phyloP scores from a whole-genome alignment of 2,888 invertebrate genomes.

The Chrysolina americana region DNA sequence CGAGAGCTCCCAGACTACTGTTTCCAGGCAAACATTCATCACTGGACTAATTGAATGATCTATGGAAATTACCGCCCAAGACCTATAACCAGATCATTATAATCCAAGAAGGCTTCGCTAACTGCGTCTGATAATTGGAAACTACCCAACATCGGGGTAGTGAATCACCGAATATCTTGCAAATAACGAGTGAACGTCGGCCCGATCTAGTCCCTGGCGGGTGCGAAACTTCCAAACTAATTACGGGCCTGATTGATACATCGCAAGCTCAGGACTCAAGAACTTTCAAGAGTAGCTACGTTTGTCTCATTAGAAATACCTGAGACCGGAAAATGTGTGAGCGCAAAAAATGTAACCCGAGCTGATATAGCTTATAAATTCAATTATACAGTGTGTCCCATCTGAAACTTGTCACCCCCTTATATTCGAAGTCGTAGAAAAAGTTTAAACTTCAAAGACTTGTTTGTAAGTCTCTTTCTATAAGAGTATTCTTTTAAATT shows the following conservation, averaged over 20 bases:
- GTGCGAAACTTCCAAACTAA: slow-evolving; percentile 58
- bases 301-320: neutral
- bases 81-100: slow-evolving; percentile 39
- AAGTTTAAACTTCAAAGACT: too few species aligned
- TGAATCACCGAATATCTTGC: slow-evolving; percentile 45
- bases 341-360: too few species aligned
- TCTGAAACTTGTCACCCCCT: too few species aligned
- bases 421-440: too few species aligned
- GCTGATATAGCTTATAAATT: too few species aligned
- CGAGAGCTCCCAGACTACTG: neutral
- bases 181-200: slow-evolving; percentile 51
- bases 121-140: slow-evolving; percentile 48
- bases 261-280: slow-evolving; percentile 28
- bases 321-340: too few species aligned
- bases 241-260: slow-evolving; percentile 60
- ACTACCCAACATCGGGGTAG: slow-evolving; percentile 38
- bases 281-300: slow-evolving; percentile 6
- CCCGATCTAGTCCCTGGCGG: slow-evolving; percentile 48
- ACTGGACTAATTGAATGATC: slow-evolving; percentile 39
- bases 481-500: too few species aligned
- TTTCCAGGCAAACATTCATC: neutral
- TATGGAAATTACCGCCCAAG: slow-evolving; percentile 38
- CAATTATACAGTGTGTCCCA: too few species aligned
- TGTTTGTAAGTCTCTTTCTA: too few species aligned
- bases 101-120: slow-evolving; percentile 44